Conservation (phyloP, 2,888 invertebrate genomes). For the Cremastinae sp. region DNA sequence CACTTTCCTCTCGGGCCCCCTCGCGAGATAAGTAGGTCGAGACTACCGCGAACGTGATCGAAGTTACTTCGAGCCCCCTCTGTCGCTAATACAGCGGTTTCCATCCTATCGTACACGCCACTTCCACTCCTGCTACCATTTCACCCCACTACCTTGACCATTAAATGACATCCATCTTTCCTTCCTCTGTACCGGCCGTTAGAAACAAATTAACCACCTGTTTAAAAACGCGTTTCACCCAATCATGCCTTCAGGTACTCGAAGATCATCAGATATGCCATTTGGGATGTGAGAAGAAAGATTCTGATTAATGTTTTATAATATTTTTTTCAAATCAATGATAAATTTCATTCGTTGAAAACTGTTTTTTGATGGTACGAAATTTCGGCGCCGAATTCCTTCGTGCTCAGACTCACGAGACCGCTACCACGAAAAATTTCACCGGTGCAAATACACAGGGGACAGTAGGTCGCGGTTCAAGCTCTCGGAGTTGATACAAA, state of each 20-base stretch:
- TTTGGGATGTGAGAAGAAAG: too few species aligned
- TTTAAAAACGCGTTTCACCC: neutral
- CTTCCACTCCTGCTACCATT: conserved; percentile 31
- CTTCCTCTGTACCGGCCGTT: conserved; percentile 6
- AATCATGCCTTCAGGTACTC: neutral
- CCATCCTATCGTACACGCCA: conserved; percentile 6
- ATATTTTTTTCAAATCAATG: too few species aligned
- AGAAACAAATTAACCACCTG: neutral
- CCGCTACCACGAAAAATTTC: conserved; percentile 48
- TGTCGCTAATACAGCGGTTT: conserved; percentile 2
- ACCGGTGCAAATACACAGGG: conserved; percentile 34
- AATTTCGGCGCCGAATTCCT: conserved; percentile 18
- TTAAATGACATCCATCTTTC: neutral
- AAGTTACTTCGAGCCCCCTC: conserved; percentile 11
- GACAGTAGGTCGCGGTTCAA: conserved; percentile 53
- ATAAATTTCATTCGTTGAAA: too few species aligned
- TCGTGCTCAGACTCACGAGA: conserved; percentile 21
- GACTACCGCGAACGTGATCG: conserved; percentile 59
- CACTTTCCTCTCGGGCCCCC: conserved; percentile 65
- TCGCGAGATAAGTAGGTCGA: conserved; percentile 63
- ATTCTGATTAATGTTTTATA: too few species aligned
- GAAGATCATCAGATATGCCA: neutral
- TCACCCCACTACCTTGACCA: neutral
- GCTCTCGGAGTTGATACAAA: conserved; percentile 31
- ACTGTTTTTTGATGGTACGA: too few species aligned